phyloP scores from a whole-genome alignment of 2,113 vertebrate species.

The Mastomys natalensis region DNA sequence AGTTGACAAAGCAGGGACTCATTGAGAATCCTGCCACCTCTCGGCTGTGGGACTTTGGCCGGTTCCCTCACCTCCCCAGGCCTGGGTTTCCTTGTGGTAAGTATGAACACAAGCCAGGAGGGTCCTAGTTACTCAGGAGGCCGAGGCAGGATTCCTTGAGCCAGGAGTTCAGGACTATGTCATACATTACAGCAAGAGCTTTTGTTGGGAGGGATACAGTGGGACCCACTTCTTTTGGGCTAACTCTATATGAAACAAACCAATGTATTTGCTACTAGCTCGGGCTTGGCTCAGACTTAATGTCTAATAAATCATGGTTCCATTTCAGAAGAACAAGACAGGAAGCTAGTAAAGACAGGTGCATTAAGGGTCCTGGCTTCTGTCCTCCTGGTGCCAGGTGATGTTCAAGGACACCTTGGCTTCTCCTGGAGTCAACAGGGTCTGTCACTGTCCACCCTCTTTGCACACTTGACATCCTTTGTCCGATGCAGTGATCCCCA shows the following conservation, averaged over 20 bases:
- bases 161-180: not conserved
- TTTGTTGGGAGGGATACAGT: rapidly evolving
- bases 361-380: not conserved
- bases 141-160: not conserved
- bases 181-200: not conserved
- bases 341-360: rapidly evolving
- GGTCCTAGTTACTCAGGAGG: not conserved
- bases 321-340: not conserved
- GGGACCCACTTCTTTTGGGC: not conserved
- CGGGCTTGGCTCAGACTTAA: not conserved
- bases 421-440: not conserved
- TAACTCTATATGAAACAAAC: not conserved
- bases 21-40: not conserved
- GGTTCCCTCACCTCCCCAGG: not conserved
- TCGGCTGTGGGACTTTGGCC: not conserved
- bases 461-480: not conserved
- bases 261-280: not conserved
- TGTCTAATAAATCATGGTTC: not conserved
- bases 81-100: conserved; percentile 14
- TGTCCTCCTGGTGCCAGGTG: not conserved
- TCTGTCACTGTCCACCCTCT: not conserved
- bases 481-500: not conserved
- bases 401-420: not conserved
- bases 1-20: not conserved
- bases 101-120: not conserved